These are phyloP conservation scores for Margaritifera margaritifera DNA, from an alignment of 2,888 invertebrate species.

Conservation along the genomic window DNA sequence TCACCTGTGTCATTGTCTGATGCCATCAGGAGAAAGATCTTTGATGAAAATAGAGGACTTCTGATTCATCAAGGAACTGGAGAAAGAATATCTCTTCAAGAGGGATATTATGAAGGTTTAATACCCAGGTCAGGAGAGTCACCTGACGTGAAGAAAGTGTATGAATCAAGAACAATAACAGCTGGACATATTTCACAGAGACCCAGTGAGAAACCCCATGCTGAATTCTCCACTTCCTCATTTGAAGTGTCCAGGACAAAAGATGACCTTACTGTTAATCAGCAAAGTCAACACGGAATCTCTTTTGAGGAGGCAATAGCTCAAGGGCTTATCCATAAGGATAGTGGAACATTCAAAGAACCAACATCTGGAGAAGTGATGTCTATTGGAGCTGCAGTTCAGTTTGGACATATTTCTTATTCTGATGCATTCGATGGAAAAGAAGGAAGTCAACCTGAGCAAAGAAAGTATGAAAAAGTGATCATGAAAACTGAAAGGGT, in stretches of 20 bases:
- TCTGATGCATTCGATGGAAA: conserved; percentile 35
- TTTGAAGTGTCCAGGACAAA: conserved; percentile 21
- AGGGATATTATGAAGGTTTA: conserved; percentile 78
- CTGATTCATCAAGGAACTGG: conserved; percentile 78
- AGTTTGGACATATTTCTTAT: conserved; percentile 84
- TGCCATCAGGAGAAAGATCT: conserved; percentile 91
- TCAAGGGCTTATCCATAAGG: conserved; percentile 78
- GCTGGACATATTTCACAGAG: conserved; percentile 28
- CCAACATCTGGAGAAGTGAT: conserved; percentile 65
- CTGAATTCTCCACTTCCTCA: neutral
- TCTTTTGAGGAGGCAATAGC: conserved; percentile 80
- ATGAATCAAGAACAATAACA: conserved; percentile 24
- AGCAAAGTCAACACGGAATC: conserved; percentile 24
- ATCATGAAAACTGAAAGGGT: conserved; percentile 34
- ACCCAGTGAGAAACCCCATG: neutral
- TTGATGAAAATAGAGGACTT: conserved; percentile 88
- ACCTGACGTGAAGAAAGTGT: conserved; percentile 1
- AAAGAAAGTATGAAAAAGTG: conserved; percentile 40
- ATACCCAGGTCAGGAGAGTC: conserved; percentile 57
- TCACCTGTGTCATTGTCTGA: conserved; percentile 86
- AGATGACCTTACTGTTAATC: conserved; percentile 30
- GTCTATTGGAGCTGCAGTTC: conserved; percentile 73
- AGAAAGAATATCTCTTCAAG: conserved; percentile 82
- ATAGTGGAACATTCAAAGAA: conserved; percentile 80
- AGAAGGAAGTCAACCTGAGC: conserved; percentile 17